A percentile compares a stretch with the other conserved stretches of the same genome.
These are phyloP conservation scores for Calephelis nemesis DNA, from an alignment of 1,140 invertebrate species.

Conservation along the genomic window DNA sequence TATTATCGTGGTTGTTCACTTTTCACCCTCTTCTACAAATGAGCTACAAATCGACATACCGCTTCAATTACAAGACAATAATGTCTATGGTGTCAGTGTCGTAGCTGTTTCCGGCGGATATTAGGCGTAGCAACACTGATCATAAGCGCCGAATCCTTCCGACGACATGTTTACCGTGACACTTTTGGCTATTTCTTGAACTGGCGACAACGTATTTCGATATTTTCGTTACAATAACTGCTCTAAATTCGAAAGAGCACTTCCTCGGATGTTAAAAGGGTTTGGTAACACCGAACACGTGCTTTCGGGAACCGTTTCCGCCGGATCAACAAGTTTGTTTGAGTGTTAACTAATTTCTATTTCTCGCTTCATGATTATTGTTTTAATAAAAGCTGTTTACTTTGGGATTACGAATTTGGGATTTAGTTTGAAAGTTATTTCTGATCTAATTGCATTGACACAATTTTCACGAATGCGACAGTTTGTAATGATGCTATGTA, in stretches of 20 bases:
- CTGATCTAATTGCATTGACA: too few species aligned
- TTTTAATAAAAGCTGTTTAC: slow-evolving; percentile 38
- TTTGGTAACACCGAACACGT: slow-evolving; percentile 36
- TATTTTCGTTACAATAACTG: slow-evolving; percentile 2
- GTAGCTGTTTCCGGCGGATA: slow-evolving; percentile 70
- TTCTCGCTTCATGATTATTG: slow-evolving; percentile 60
- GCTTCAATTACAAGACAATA: slow-evolving; percentile 71
- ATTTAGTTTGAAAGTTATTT: too few species aligned
- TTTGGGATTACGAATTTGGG: neutral
- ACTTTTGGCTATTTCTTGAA: slow-evolving; percentile 43
- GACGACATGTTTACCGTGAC: slow-evolving; percentile 68
- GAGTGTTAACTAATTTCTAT: slow-evolving; percentile 60
- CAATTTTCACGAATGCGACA: too few species aligned
- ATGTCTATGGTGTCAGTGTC: slow-evolving; percentile 50
- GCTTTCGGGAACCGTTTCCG: slow-evolving; percentile 55
- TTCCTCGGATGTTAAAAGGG: slow-evolving; percentile 33
- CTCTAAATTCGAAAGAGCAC: slow-evolving; percentile 18
- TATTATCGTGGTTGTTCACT: neutral
- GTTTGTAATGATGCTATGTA: too few species aligned
- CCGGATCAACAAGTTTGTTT: slow-evolving; percentile 56
- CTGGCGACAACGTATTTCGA: slow-evolving; percentile 13
- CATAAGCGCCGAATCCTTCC: slow-evolving; percentile 51
- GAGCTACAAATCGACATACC: slow-evolving; percentile 63
- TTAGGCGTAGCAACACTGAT: slow-evolving; percentile 49
- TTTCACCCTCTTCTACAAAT: slow-evolving; percentile 36